These are phyloP conservation scores for Colossoma macropomum DNA, from an alignment of 2,113 vertebrate species.

Conservation along the genomic window DNA sequence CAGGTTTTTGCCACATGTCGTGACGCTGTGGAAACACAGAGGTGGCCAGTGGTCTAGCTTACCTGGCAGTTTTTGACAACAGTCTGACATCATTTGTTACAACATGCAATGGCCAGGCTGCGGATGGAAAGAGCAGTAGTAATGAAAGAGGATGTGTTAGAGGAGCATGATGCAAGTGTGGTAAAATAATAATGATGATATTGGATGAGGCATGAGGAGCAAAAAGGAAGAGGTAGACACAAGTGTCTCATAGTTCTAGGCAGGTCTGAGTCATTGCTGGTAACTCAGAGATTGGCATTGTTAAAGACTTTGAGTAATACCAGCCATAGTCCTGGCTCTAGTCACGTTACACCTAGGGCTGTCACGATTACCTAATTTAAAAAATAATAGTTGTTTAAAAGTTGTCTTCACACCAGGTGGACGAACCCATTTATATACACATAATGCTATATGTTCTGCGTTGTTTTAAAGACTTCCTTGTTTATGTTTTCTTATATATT, in stretches of 20 bases:
- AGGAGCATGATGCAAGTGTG: constrained; percentile 13
- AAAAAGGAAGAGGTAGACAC: constrained; percentile 7
- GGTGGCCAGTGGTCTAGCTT: not conserved
- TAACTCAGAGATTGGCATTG: not conserved
- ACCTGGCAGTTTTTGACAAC: not conserved
- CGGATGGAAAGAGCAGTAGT: not conserved
- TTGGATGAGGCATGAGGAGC: constrained; percentile 12
- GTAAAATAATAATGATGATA: constrained; percentile 1
- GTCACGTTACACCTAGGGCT: too few species aligned
- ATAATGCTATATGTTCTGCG: too few species aligned
- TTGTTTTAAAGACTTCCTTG: too few species aligned
- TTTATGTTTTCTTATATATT: too few species aligned
- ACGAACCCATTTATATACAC: too few species aligned
- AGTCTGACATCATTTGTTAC: not conserved
- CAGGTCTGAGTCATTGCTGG: constrained; percentile 10
- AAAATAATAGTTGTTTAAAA: too few species aligned
- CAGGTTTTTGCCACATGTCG: constrained; percentile 14
- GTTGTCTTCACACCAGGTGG: too few species aligned
- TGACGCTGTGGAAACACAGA: not conserved
- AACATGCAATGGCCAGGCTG: not conserved
- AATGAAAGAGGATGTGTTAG: constrained; percentile 22
- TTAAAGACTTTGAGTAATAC: not conserved
- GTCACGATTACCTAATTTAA: too few species aligned
- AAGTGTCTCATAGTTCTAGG: constrained; percentile 14
- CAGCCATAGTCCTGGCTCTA: not conserved